Conservation (phyloP, 2,113 vertebrate species). For the Hemicordylus capensis region DNA sequence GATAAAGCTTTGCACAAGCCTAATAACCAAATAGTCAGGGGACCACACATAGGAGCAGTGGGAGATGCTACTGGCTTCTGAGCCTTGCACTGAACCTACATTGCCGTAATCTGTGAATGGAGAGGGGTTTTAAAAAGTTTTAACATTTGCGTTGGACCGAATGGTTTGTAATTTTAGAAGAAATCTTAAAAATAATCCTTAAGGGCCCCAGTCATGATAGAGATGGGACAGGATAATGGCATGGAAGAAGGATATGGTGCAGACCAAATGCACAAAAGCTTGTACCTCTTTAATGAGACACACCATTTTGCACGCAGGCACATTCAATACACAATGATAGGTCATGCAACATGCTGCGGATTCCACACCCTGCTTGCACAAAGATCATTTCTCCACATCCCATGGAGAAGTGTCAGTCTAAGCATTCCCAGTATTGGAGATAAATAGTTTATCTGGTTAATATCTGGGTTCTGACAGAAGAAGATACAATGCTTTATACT, state of each 20-base stretch:
- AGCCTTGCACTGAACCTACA: too few species aligned
- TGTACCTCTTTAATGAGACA: not conserved
- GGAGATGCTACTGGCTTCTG: too few species aligned
- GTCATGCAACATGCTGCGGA: not conserved
- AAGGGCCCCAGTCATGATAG: not conserved
- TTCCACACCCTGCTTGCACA: not conserved
- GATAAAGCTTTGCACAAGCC: too few species aligned
- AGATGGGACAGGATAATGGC: not conserved
- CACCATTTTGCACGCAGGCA: not conserved
- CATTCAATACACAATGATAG: not conserved
- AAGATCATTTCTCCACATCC: not conserved
- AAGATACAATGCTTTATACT: not conserved
- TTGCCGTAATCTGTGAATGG: fast-evolving
- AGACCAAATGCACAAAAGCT: not conserved
- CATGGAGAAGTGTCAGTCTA: not conserved
- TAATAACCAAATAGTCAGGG: too few species aligned
- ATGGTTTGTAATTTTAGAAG: not conserved
- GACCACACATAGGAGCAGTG: too few species aligned
- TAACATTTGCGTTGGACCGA: not conserved
- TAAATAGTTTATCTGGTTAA: not conserved
- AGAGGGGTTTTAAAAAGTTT: not conserved
- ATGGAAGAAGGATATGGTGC: too few species aligned
- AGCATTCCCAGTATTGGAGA: not conserved
- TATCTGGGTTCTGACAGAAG: not conserved
- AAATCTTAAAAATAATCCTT: not conserved